phyloP scores from a whole-genome alignment of 1,140 invertebrate genomes.

The Drosophila pallidifrons region DNA sequence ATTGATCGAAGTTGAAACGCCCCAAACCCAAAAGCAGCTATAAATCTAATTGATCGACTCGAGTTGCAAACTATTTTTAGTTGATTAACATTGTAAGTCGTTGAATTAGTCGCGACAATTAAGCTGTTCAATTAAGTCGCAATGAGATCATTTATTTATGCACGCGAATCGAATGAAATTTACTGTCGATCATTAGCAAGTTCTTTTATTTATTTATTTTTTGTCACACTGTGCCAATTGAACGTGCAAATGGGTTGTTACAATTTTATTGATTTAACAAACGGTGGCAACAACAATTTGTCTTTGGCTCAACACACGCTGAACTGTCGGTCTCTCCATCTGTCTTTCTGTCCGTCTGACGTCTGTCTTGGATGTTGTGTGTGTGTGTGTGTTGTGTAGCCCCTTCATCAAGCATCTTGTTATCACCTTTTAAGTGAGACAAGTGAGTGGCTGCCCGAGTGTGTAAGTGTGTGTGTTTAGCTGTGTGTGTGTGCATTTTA shows the following conservation, averaged over 20 bases:
- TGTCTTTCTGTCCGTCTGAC: constrained; percentile 2
- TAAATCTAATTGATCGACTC: constrained; percentile 8
- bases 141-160: constrained; percentile 39
- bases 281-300: constrained; percentile 45
- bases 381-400: constrained; percentile 11
- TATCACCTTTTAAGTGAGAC: constrained; percentile 82
- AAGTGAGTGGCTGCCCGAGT: constrained; percentile 69
- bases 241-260: constrained; percentile 57
- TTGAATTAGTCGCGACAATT: constrained; percentile 10
- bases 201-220: not conserved
- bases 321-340: constrained; percentile 2
- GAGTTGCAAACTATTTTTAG: constrained; percentile 11
- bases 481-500: constrained; percentile 52
- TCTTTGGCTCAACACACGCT: constrained; percentile 37
- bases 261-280: constrained; percentile 59
- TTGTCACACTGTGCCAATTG: constrained; percentile 47
- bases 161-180: constrained; percentile 5
- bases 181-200: not conserved
- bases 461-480: constrained; percentile 4
- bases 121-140: constrained; percentile 20
- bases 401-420: constrained; percentile 73
- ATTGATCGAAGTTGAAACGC: constrained; percentile 4
- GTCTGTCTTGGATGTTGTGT: constrained; percentile 32
- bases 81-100: constrained; percentile 26
- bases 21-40: constrained; percentile 1